Base-by-base conservation (phyloP, 2,113 vertebrate genomes). In the Clupea harengus region DNA sequence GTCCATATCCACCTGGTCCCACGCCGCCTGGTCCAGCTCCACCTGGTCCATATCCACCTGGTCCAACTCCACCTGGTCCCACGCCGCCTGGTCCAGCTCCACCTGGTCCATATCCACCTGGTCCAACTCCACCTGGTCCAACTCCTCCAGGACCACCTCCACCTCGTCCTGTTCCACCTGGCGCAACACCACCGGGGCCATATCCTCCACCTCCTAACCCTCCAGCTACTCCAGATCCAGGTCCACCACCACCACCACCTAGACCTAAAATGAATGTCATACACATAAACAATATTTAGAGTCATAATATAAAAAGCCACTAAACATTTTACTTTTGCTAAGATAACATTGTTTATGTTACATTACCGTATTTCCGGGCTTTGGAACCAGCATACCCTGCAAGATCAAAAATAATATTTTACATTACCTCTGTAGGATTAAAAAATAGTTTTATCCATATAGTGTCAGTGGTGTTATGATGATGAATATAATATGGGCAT, bases 321-420 rank as follows among this genome's bases (percentile, higher is more conserved):
- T 72, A 25, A 28, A 72, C 7, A 54, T 11, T 2, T 3, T 0
- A 52, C 9, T 54, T 18, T 18, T 1, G 17, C 15, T 54, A 18
- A 18, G 22, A 20, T 20, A 15, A 75, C 10, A 39, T 32, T 78
- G 9, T 78, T 78, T 4, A 78, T 39, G 28, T 17, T 32, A 78
- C 20, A 86, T 75, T 88, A 89, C 87, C 87, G 85, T 88, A 88
- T 88, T 89, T 89, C 52, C 75, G 87, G 64, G 89, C 85, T 83
- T 88, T 90, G 49, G 82, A 84, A 13, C 50, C 89, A 32, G 82
- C 86, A 83, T 88, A 90, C 45, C 81, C 89, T 90, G 81, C 45
- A 78, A 39, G 47, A 44, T 44, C 25, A 78, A 75, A 83, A 15
- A 39, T 44, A 46, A 17, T 81, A 84, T 72, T 60, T 28, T 83